Conservation (phyloP, 64 coral and sea anemone genomes). For the Dendronephthya gigantea region DNA sequence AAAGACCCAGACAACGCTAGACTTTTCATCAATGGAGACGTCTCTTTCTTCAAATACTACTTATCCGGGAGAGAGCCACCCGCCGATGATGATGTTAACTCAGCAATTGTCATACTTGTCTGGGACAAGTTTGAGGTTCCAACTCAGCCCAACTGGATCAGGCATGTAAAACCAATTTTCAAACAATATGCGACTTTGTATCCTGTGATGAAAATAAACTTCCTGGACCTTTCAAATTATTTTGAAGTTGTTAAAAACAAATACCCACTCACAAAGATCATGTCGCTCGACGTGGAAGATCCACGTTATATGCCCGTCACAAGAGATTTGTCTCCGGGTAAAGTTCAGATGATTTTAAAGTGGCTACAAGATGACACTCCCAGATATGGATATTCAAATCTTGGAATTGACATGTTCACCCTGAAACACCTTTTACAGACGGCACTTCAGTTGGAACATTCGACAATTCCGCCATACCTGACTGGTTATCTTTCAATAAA, state of each 20-base stretch:
- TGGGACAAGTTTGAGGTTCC: background rate
- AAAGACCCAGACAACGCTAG: background rate
- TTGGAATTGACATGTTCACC: background rate
- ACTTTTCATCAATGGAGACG: background rate
- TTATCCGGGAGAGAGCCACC: background rate
- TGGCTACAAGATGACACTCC: background rate
- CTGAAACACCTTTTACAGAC: background rate
- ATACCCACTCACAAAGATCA: background rate
- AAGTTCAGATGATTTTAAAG: background rate
- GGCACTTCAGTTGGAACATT: background rate
- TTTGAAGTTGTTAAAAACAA: background rate
- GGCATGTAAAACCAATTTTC: background rate
- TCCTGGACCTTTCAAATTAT: background rate
- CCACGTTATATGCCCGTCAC: background rate
- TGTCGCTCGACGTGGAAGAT: background rate
- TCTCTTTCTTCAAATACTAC: background rate
- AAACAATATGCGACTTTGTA: background rate
- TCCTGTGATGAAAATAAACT: background rate
- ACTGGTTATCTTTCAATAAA: conserved; percentile 9
- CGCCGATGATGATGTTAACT: no score
- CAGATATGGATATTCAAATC: background rate
- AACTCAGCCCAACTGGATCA: background rate
- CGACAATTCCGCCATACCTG: conserved; percentile 6
- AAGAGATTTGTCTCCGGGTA: background rate
- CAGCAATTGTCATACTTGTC: background rate